Evolutionary conservation across 2,113 vertebrate species (phyloP).

Genomic region (Conger conger): DNA sequence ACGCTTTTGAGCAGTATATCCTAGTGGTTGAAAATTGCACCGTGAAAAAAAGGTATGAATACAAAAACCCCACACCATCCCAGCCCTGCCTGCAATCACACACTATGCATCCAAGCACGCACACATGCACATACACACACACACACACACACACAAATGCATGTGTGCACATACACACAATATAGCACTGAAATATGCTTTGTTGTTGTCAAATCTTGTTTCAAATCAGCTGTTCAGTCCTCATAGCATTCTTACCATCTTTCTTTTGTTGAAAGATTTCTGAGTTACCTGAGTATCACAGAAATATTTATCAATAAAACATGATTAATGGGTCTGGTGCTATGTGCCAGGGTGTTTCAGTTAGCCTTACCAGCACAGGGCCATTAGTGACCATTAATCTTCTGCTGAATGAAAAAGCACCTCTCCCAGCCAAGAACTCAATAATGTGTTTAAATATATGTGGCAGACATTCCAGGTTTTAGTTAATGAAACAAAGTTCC

Average conservation of each 20-base stretch:
- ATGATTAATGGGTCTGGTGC: constrained; percentile 11
- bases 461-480: neutral
- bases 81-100: too few species aligned
- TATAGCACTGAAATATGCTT: neutral
- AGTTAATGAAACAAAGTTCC: neutral
- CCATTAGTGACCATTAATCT: constrained; percentile 12
- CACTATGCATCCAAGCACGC: too few species aligned
- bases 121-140: too few species aligned
- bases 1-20: too few species aligned
- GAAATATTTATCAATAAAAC: constrained; percentile 1
- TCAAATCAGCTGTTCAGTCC: neutral
- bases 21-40: too few species aligned
- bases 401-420: neutral
- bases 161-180: too few species aligned
- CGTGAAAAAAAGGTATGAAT: too few species aligned
- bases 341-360: constrained; percentile 14
- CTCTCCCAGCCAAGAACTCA: neutral
- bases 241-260: neutral
- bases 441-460: neutral
- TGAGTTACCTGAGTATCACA: constrained; percentile 7
- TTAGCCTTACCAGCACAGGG: constrained; percentile 18
- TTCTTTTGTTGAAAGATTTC: neutral
- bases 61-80: too few species aligned
- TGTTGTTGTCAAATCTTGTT: neutral
- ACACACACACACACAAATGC: too few species aligned